Conservation (phyloP, 2,888 invertebrate species). For the Tubulanus polymorphus region DNA sequence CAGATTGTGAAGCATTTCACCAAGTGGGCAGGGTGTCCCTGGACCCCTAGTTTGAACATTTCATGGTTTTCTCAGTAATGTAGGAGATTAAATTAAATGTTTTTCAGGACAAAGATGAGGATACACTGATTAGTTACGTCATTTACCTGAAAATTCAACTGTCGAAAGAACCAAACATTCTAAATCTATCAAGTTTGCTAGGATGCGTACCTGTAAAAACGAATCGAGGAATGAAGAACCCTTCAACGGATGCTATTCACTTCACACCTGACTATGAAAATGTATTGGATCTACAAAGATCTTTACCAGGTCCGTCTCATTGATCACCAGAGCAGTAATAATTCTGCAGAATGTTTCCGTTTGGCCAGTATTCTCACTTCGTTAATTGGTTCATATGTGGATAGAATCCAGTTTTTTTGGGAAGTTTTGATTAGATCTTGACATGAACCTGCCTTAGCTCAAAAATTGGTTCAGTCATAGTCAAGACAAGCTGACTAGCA, state of each 20-base stretch:
- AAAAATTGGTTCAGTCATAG: no score
- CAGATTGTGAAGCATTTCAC: no score
- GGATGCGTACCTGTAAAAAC: slow-evolving; percentile 33
- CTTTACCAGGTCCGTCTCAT: slow-evolving; percentile 32
- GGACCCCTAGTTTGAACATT: background rate
- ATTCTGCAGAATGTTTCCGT: no score
- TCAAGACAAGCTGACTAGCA: no score
- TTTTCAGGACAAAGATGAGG: slow-evolving; percentile 28
- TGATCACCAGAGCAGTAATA: no score
- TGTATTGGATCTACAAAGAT: slow-evolving; percentile 23
- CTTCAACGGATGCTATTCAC: slow-evolving; percentile 33
- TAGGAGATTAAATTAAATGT: background rate
- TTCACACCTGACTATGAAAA: slow-evolving; percentile 37
- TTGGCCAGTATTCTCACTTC: background rate
- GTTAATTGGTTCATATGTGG: background rate
- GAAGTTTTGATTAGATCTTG: no score
- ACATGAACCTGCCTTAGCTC: no score
- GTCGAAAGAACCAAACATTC: slow-evolving; percentile 28
- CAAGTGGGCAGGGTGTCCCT: background rate
- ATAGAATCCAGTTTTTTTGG: no score
- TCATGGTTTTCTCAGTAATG: background rate
- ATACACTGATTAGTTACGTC: slow-evolving; percentile 37
- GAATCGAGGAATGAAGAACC: slow-evolving; percentile 38
- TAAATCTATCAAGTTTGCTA: slow-evolving; percentile 34
- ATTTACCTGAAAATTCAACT: slow-evolving; percentile 39